A percentile compares a stretch with the other conserved stretches of the same genome.
phyloP scores from a whole-genome alignment of 2,888 invertebrate species.

The Nebria salina region DNA sequence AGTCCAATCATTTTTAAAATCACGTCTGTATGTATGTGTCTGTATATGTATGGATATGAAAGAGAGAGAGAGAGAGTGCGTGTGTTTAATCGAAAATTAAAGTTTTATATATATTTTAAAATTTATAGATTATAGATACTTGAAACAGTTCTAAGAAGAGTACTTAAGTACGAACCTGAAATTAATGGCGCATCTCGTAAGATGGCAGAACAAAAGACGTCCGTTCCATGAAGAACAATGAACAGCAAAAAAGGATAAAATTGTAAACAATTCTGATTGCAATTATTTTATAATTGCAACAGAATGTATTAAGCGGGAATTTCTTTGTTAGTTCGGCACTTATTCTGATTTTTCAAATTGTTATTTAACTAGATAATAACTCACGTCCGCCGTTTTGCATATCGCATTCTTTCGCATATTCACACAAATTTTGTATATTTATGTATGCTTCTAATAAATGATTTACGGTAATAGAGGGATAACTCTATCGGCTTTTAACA shows the following conservation, averaged over 20 bases:
- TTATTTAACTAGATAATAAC: not conserved
- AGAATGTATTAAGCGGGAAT: not conserved
- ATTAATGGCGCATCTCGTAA: not conserved
- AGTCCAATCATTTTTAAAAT: too few species aligned
- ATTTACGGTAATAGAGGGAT: too few species aligned
- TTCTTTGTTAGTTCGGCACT: not conserved
- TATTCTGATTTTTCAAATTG: not conserved
- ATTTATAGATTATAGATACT: too few species aligned
- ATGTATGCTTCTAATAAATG: too few species aligned
- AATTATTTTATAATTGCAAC: not conserved
- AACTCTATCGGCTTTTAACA: conserved; percentile 15
- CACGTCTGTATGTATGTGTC: too few species aligned
- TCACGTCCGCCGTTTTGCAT: not conserved
- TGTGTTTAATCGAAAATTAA: too few species aligned
- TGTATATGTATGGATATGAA: too few species aligned
- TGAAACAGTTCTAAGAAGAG: not conserved
- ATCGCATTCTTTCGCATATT: conserved; percentile 6
- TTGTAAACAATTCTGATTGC: not conserved
- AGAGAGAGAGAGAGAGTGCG: too few species aligned
- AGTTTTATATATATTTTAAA: too few species aligned
- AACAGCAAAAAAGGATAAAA: not conserved
- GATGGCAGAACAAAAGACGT: not conserved
- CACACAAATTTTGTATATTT: not conserved
- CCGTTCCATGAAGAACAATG: not conserved
- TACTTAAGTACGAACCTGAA: not conserved